Evolutionary conservation across 1,140 invertebrate genomes (phyloP).

Genomic region (Ostrea edulis): DNA sequence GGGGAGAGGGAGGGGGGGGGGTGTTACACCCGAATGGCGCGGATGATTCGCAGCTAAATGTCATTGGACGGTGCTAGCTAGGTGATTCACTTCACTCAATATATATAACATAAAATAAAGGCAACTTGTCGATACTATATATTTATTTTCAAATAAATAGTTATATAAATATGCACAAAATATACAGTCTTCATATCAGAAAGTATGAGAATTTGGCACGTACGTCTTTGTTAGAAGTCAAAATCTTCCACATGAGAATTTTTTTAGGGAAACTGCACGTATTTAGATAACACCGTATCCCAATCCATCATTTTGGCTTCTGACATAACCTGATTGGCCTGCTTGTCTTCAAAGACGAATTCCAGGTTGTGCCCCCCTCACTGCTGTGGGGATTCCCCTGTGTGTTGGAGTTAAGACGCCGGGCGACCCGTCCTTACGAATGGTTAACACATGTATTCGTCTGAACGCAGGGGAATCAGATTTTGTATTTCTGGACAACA

Average conservation of each 20-base stretch:
- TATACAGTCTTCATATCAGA: neutral
- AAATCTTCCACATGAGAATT: too few species aligned
- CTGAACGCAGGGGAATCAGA: neutral
- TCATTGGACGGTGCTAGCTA: neutral
- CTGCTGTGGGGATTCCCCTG: too few species aligned
- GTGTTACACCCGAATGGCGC: neutral
- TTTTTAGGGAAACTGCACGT: too few species aligned
- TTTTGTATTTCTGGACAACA: slow-evolving; percentile 41
- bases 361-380: too few species aligned
- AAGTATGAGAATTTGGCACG: neutral
- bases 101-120: neutral
- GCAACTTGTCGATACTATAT: neutral
- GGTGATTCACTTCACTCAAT: neutral
- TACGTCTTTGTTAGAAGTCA: neutral
- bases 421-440: too few species aligned
- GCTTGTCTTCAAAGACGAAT: too few species aligned
- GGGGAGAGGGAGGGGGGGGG: too few species aligned
- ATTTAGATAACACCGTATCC: too few species aligned
- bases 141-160: slow-evolving; percentile 29
- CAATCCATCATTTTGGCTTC: too few species aligned
- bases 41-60: neutral
- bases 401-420: too few species aligned
- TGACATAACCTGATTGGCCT: too few species aligned
- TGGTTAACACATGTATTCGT: slow-evolving; percentile 34
- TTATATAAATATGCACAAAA: neutral